Percentiles rank a stretch among this genome's conserved stretches.
These are phyloP conservation scores for Hyperoplus immaculatus DNA, from an alignment of 2,797 vertebrate genomes.

Conservation along the genomic window DNA sequence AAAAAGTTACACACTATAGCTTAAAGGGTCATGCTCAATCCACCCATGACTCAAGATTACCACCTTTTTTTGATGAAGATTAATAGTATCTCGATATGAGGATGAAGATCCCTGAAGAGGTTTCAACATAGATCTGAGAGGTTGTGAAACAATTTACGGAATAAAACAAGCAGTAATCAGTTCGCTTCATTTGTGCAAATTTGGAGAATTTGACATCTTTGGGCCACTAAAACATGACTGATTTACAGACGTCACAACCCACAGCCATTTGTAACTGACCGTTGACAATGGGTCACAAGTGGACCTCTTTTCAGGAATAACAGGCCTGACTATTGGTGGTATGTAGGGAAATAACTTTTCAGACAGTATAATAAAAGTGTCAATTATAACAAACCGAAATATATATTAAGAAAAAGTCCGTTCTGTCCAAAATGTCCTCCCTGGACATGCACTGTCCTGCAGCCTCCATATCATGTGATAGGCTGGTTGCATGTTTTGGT, in stretches of 20 bases:
- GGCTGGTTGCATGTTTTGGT: conserved; percentile 69
- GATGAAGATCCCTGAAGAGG: not conserved
- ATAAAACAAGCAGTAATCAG: not conserved
- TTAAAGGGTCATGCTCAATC: too few species aligned
- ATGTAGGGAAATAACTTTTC: not conserved
- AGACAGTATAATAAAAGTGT: not conserved
- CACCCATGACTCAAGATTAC: too few species aligned
- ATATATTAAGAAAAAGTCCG: not conserved
- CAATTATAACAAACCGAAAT: not conserved
- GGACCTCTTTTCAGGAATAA: not conserved
- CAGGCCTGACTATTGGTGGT: too few species aligned
- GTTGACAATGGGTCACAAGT: not conserved
- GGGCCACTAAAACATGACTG: too few species aligned
- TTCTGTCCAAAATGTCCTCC: conserved; percentile 48
- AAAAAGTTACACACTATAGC: too few species aligned
- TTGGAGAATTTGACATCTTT: not conserved
- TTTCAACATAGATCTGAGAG: not conserved
- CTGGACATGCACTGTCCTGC: conserved; percentile 53
- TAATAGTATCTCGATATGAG: too few species aligned
- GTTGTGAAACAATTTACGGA: too few species aligned
- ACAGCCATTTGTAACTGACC: too few species aligned
- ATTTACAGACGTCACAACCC: too few species aligned
- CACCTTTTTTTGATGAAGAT: too few species aligned
- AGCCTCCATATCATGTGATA: conserved; percentile 75
- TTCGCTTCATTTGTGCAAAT: not conserved